Conservation (phyloP, 2,113 vertebrate species). For the Malurus melanocephalus region DNA sequence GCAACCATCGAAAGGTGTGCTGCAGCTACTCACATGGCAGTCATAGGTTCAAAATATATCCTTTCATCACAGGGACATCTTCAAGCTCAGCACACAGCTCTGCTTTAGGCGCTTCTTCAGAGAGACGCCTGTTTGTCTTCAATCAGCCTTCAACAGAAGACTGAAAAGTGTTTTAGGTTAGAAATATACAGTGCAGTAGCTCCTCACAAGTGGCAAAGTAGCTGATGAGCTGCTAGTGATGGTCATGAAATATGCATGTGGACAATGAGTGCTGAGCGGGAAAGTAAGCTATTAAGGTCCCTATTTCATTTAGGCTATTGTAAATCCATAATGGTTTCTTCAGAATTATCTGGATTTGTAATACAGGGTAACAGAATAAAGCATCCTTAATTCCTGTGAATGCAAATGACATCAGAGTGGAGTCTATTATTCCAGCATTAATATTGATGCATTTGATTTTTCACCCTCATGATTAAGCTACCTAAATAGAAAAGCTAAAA, state of each 20-base stretch:
- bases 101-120: not conserved
- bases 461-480: not conserved
- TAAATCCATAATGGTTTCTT: not conserved
- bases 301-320: not conserved
- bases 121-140: not conserved
- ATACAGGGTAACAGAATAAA: not conserved
- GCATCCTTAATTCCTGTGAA: not conserved
- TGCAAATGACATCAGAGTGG: not conserved
- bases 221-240: not conserved
- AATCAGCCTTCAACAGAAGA: not conserved
- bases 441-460: not conserved
- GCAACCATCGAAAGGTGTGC: not conserved
- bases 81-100: not conserved
- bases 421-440: not conserved
- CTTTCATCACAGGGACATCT: not conserved
- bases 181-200: not conserved
- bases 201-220: not conserved
- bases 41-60: not conserved
- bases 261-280: not conserved
- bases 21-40: not conserved
- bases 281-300: not conserved
- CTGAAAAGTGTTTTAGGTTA: not conserved
- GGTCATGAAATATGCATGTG: constrained; percentile 19
- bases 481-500: not conserved
- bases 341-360: not conserved